Evolutionary conservation across 1,140 invertebrate species (phyloP).

Genomic region (Microplitis mediator): DNA sequence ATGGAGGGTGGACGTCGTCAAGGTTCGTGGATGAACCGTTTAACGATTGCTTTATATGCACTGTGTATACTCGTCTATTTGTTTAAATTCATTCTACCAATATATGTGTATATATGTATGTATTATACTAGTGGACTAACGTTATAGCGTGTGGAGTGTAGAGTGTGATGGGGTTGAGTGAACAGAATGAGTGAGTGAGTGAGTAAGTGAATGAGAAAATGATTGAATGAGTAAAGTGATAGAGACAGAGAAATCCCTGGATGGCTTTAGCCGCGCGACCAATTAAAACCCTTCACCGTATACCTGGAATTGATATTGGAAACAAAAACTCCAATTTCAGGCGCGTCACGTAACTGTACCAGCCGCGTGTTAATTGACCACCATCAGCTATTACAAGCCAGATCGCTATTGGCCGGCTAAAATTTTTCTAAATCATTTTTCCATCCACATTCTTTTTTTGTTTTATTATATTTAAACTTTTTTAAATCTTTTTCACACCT

Average conservation of each 20-base stretch:
- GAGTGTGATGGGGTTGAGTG: not conserved
- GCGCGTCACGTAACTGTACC: constrained; percentile 44
- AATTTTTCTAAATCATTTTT: constrained; percentile 27
- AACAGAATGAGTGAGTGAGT: not conserved
- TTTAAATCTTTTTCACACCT: not conserved
- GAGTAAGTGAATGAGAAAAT: not conserved
- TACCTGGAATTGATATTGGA: constrained; percentile 56
- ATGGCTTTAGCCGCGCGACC: constrained; percentile 41
- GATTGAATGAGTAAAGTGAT: not conserved
- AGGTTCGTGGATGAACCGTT: constrained; percentile 2
- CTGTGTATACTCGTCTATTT: constrained; percentile 36
- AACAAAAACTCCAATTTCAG: constrained; percentile 60
- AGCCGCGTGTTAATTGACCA: constrained; percentile 53
- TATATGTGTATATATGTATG: too few species aligned
- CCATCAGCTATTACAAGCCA: constrained; percentile 51
- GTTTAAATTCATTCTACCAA: not conserved
- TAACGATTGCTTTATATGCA: constrained; percentile 24
- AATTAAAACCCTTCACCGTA: constrained; percentile 54
- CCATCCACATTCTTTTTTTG: constrained; percentile 10
- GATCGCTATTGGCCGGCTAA: constrained; percentile 43
- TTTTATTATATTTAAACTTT: constrained; percentile 25
- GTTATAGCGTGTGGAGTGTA: too few species aligned
- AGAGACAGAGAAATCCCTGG: constrained; percentile 4
- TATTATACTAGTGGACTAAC: too few species aligned
- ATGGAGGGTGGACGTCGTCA: not conserved